A percentile compares a stretch with the other conserved stretches of the same genome.
These are phyloP conservation scores for Poecile atricapillus DNA, from an alignment of 2,113 vertebrate species.

Conservation along the genomic window DNA sequence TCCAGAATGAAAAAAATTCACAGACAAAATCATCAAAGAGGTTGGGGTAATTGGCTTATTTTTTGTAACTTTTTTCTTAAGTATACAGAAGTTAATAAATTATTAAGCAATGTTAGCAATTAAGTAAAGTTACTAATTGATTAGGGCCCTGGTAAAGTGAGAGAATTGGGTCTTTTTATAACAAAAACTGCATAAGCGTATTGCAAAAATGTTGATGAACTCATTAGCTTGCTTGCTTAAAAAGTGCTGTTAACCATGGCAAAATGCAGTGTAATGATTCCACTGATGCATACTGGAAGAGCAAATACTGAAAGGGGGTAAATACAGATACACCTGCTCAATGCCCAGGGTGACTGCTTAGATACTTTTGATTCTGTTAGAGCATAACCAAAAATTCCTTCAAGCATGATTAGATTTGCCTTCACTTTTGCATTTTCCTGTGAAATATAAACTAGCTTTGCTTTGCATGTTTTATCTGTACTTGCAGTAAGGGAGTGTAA, in stretches of 20 bases:
- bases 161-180: neutral
- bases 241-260: neutral
- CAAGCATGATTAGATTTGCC: neutral
- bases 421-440: neutral
- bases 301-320: neutral
- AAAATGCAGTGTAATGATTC: neutral
- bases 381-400: neutral
- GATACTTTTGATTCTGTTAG: neutral
- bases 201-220: neutral
- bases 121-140: neutral
- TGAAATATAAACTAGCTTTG: conserved; percentile 5
- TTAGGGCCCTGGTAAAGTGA: neutral
- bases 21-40: neutral
- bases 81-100: neutral
- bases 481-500: neutral
- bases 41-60: neutral
- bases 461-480: neutral
- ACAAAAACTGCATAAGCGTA: neutral
- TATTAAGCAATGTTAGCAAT: neutral
- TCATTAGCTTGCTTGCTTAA: neutral
- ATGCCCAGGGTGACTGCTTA: neutral
- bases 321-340: neutral
- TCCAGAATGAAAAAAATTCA: neutral
- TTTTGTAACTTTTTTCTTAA: neutral
- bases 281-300: neutral